phyloP scores from a whole-genome alignment of 2,797 vertebrate genomes.

The Zalophus californianus region DNA sequence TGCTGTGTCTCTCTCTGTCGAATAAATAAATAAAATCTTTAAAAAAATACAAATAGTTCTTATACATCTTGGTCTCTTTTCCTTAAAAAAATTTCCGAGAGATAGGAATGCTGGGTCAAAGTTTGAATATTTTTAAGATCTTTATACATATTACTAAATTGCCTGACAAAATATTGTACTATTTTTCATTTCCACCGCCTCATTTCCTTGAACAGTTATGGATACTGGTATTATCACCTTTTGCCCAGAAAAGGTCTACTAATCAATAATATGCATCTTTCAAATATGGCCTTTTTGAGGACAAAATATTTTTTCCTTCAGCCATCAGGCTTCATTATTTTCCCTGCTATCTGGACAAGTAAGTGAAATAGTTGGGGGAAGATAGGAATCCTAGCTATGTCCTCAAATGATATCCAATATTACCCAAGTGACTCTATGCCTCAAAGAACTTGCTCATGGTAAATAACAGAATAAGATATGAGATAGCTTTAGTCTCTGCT shows the following conservation, averaged over 20 bases:
- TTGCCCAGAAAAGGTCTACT: constrained; percentile 16
- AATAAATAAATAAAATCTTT: too few species aligned
- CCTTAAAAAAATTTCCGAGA: constrained; percentile 24
- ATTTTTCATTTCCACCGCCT: not conserved
- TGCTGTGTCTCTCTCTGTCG: too few species aligned
- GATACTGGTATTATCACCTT: not conserved
- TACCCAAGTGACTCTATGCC: not conserved
- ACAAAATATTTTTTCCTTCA: not conserved
- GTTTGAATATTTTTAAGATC: not conserved
- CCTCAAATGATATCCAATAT: constrained; percentile 36
- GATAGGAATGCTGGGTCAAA: not conserved
- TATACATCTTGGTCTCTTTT: not conserved
- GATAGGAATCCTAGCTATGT: constrained; percentile 15
- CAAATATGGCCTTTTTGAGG: constrained; percentile 14
- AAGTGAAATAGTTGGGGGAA: not conserved
- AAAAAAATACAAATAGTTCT: not conserved
- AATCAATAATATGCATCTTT: not conserved
- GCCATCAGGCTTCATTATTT: not conserved
- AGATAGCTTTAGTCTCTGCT: not conserved
- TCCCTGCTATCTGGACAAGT: constrained; percentile 10
- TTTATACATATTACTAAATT: not conserved
- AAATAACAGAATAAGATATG: not conserved
- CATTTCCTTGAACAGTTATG: not conserved
- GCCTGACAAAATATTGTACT: not conserved
- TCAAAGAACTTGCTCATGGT: not conserved